Conservation (phyloP, 2,888 invertebrate species). For the Phragmatobia fuliginosa region DNA sequence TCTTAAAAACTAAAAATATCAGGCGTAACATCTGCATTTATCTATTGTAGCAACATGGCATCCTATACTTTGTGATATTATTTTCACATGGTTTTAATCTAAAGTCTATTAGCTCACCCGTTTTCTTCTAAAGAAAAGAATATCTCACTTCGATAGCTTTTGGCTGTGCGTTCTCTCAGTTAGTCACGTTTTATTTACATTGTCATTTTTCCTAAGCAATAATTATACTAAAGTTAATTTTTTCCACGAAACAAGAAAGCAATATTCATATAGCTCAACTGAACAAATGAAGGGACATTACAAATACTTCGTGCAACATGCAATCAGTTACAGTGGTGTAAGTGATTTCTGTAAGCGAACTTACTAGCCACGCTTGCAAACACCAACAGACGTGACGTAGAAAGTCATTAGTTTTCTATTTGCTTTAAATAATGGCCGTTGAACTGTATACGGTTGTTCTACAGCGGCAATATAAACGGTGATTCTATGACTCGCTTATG, state of each 20-base stretch:
- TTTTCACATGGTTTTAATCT: neutral
- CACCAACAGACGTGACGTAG: constrained; percentile 48
- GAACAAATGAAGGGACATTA: constrained; percentile 67
- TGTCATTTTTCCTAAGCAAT: neutral
- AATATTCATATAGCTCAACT: constrained; percentile 45
- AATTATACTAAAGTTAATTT: constrained; percentile 3
- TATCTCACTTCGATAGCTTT: neutral
- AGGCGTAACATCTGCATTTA: too few relatives aligned
- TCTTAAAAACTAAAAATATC: too few relatives aligned
- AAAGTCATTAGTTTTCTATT: constrained; percentile 67
- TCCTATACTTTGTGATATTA: neutral
- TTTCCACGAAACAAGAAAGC: constrained; percentile 11
- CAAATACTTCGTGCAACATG: constrained; percentile 66
- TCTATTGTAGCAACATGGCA: neutral
- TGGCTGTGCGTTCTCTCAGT: neutral
- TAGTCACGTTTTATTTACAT: neutral
- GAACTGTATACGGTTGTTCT: constrained; percentile 34
- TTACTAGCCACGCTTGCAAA: constrained; percentile 63
- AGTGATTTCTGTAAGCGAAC: constrained; percentile 74
- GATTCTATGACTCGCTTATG: constrained; percentile 4
- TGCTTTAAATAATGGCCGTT: constrained; percentile 42
- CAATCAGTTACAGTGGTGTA: constrained; percentile 71
- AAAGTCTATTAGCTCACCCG: too few relatives aligned
- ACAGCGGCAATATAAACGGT: constrained; percentile 17
- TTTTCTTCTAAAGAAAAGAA: neutral